Evolutionary conservation across 2,797 vertebrate genomes (phyloP).

Genomic region (Lagorchestes hirsutus): DNA sequence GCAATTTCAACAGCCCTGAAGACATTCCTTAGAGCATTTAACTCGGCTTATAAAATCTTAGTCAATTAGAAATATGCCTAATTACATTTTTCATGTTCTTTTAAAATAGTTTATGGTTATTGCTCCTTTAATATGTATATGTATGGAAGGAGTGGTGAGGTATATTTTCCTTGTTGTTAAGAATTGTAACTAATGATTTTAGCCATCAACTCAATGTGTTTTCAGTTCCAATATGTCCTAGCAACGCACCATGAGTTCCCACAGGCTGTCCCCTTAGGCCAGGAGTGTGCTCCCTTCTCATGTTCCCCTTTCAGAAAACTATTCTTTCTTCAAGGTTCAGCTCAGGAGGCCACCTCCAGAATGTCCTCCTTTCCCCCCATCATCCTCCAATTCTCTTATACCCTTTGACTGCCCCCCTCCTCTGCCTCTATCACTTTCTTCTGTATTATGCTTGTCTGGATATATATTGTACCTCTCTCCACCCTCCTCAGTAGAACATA

Average conservation of each 20-base stretch:
- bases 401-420: not conserved
- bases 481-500: not conserved
- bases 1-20: constrained; percentile 7
- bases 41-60: constrained; percentile 14
- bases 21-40: constrained; percentile 22
- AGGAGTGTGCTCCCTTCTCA: not conserved
- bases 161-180: constrained; percentile 10
- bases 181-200: constrained; percentile 30
- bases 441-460: not conserved
- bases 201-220: not conserved
- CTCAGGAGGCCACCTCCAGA: not conserved
- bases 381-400: not conserved
- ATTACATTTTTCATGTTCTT: constrained; percentile 28
- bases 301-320: not conserved
- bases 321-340: not conserved
- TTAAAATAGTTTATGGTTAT: constrained; percentile 30
- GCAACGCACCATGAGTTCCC: not conserved
- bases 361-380: not conserved
- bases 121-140: constrained; percentile 26
- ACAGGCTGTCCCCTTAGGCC: not conserved
- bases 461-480: not conserved
- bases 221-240: not conserved
- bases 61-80: constrained; percentile 23
- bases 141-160: not conserved
- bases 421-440: not conserved